Evolutionary conservation across 2,797 vertebrate genomes (phyloP).

Genomic region (Thalassophryne amazonica): DNA sequence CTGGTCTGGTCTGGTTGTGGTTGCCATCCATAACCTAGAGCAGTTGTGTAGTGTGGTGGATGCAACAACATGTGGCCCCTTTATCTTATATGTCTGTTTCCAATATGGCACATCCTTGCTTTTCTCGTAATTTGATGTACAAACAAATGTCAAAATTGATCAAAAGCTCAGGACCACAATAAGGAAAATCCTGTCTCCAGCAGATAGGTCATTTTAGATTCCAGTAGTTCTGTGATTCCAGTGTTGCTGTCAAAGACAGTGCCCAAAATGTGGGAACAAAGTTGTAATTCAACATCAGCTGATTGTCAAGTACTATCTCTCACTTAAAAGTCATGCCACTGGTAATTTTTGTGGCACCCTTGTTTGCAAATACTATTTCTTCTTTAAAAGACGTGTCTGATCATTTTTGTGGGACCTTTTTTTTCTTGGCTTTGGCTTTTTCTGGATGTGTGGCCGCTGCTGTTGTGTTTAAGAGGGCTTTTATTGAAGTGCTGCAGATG

Average conservation of each 20-base stretch:
- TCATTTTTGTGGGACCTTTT: no score
- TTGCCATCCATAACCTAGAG: no score
- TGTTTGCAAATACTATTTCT: no score
- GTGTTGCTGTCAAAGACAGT: constrained; percentile 7
- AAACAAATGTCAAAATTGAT: constrained; percentile 1
- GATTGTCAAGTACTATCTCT: constrained; percentile 24
- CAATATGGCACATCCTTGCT: background rate
- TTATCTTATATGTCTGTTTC: background rate
- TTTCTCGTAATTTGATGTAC: background rate
- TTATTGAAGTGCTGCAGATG: constrained; percentile 1
- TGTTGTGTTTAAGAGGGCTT: constrained; percentile 15
- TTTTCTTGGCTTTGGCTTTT: background rate
- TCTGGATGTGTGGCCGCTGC: background rate
- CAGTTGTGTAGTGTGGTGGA: no score
- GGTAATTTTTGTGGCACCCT: constrained; percentile 14
- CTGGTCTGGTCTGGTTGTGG: no score
- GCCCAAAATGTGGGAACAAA: constrained; percentile 2
- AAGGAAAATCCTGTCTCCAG: background rate
- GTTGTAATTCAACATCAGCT: constrained; percentile 22
- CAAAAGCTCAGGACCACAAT: constrained; percentile 2
- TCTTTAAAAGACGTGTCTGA: no score
- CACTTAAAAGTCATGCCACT: constrained; percentile 3
- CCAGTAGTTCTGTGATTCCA: background rate
- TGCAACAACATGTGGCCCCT: no score
- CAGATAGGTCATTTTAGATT: background rate